Conservation (phyloP, 1,140 invertebrate species). For the Leptoteleia sp. region DNA sequence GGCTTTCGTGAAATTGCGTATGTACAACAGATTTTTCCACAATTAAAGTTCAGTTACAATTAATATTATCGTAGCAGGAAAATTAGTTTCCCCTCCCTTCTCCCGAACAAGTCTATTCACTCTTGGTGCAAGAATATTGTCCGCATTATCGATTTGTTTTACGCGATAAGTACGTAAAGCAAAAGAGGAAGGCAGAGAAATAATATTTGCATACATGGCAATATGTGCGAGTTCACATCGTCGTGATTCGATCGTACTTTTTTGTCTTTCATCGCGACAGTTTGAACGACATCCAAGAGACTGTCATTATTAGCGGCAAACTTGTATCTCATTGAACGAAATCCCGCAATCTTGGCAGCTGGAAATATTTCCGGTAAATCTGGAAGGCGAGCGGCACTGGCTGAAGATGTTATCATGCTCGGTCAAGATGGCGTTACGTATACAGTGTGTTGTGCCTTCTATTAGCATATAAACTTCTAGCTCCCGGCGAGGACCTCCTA, state of each 20-base stretch:
- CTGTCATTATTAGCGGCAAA: slow-evolving; percentile 56
- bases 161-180: neutral
- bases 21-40: slow-evolving; percentile 15
- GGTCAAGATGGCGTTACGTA: slow-evolving; percentile 79
- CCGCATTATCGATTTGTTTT: slow-evolving; percentile 5
- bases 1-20: neutral
- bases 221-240: slow-evolving; percentile 34
- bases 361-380: slow-evolving; percentile 72
- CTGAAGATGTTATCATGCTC: slow-evolving; percentile 73
- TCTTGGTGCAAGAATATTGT: neutral
- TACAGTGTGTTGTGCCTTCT: slow-evolving; percentile 76
- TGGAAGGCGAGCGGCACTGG: slow-evolving; percentile 46
- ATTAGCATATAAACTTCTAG: slow-evolving; percentile 81
- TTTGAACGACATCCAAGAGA: slow-evolving; percentile 58
- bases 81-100: no score
- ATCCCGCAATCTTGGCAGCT: slow-evolving; percentile 74
- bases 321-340: slow-evolving; percentile 65
- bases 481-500: slow-evolving; percentile 73
- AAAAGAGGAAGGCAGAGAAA: neutral
- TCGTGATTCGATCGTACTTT: slow-evolving; percentile 2
- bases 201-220: slow-evolving; percentile 39
- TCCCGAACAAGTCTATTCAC: no score
- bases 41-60: no score
- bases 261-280: slow-evolving; percentile 18
- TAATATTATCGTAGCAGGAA: no score